Conservation (phyloP, 2,797 vertebrate genomes). For the Poecilia gillii region DNA sequence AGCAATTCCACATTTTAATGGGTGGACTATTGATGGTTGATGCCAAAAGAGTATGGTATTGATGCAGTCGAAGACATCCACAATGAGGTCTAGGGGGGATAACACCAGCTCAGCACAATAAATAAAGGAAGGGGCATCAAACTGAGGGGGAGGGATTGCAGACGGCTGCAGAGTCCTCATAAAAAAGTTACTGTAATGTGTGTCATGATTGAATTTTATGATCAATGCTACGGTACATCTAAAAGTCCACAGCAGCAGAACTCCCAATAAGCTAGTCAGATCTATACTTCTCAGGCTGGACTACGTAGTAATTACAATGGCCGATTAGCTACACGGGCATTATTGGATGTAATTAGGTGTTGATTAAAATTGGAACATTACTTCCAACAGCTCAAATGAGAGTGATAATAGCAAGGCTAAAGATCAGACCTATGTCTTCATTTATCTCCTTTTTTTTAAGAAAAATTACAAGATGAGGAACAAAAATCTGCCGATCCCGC, state of each 20-base stretch:
- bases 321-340: slow-evolving; percentile 72
- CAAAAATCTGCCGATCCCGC: slow-evolving; percentile 22
- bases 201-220: slow-evolving; percentile 77
- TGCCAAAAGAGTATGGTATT: slow-evolving; percentile 75
- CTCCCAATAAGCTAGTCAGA: slow-evolving; percentile 48
- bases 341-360: slow-evolving; percentile 76
- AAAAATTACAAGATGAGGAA: background rate
- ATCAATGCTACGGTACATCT: slow-evolving; percentile 64
- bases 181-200: slow-evolving; percentile 76
- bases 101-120: slow-evolving; percentile 72
- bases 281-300: slow-evolving; percentile 63
- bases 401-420: slow-evolving; percentile 52
- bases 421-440: slow-evolving; percentile 34
- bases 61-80: slow-evolving; percentile 71
- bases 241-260: slow-evolving; percentile 45
- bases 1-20: slow-evolving; percentile 81
- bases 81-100: slow-evolving; percentile 77
- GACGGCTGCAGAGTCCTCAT: slow-evolving; percentile 61
- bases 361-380: slow-evolving; percentile 74
- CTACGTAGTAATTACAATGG: slow-evolving; percentile 67
- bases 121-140: slow-evolving; percentile 68
- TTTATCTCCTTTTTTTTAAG: slow-evolving; percentile 24
- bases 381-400: slow-evolving; percentile 46
- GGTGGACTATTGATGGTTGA: slow-evolving; percentile 75
- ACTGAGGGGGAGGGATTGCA: slow-evolving; percentile 55